Evolutionary conservation across 2,888 invertebrate genomes (phyloP).

Genomic region (Pherbina coryleti): DNA sequence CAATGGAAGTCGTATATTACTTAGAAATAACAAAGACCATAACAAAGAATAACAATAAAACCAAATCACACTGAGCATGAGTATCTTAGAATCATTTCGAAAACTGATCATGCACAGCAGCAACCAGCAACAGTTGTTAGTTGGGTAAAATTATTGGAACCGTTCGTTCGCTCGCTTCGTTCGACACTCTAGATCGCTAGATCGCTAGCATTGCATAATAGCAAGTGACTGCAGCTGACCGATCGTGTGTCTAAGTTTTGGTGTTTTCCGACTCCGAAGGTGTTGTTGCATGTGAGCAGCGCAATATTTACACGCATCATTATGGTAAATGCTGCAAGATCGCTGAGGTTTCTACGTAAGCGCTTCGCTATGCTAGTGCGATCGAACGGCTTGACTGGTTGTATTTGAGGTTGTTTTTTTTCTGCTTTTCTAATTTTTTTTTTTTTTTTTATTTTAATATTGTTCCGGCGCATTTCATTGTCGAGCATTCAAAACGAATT

Average conservation of each 20-base stretch:
- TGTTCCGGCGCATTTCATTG: constrained; percentile 42
- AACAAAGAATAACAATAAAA: too few species aligned
- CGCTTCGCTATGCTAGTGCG: neutral
- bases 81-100: too few species aligned
- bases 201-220: neutral
- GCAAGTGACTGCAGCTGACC: neutral
- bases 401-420: neutral
- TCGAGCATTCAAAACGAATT: constrained; percentile 65
- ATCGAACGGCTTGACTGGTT: constrained; percentile 5
- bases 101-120: too few species aligned
- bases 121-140: too few species aligned
- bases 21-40: too few species aligned
- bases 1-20: too few species aligned
- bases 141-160: too few species aligned
- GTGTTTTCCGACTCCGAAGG: neutral
- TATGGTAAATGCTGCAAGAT: constrained; percentile 53
- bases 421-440: neutral
- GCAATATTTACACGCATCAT: constrained; percentile 64
- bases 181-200: neutral
- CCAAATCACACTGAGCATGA: too few species aligned
- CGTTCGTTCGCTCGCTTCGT: neutral
- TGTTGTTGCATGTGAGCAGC: constrained; percentile 18
- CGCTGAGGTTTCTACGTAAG: constrained; percentile 1
- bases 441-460: neutral
- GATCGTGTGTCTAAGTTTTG: neutral